Evolutionary conservation across 1,140 invertebrate species (phyloP).

Genomic region (Pseudomyrmex cubaensis): DNA sequence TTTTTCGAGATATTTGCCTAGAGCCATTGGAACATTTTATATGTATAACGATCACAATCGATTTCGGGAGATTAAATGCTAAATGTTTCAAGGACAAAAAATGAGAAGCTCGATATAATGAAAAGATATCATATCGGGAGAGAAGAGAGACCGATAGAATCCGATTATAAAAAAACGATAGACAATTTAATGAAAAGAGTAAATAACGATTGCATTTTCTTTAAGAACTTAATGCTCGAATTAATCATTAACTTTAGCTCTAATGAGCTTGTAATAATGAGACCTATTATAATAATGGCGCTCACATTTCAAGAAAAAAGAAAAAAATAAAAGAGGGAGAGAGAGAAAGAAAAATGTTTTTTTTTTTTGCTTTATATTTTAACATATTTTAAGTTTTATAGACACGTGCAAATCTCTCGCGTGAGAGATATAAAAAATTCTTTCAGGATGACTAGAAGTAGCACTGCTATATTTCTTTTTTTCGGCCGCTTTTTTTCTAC

Average conservation of each 20-base stretch:
- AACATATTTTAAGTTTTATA: constrained; percentile 3
- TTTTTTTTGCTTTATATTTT: constrained; percentile 14
- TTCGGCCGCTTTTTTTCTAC: neutral
- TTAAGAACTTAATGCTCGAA: constrained; percentile 47
- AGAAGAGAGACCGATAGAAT: constrained; percentile 30
- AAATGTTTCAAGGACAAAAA: constrained; percentile 40
- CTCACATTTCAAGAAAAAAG: constrained; percentile 8
- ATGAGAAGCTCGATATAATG: constrained; percentile 16
- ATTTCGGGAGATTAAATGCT: neutral
- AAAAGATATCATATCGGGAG: constrained; percentile 27
- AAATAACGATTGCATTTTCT: constrained; percentile 26
- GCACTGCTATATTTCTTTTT: too few relatives aligned
- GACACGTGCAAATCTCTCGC: too few relatives aligned
- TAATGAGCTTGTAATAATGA: too few relatives aligned
- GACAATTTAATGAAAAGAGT: constrained; percentile 30
- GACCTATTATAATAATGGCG: constrained; percentile 4
- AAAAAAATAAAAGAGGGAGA: too few relatives aligned
- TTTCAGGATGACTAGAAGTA: too few relatives aligned
- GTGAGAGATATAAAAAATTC: too few relatives aligned
- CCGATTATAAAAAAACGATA: constrained; percentile 51
- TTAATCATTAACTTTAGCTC: constrained; percentile 39
- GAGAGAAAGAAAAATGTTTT: neutral
- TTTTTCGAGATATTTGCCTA: too few relatives aligned
- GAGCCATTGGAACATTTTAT: neutral
- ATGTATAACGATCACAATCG: constrained; percentile 20